Conservation (phyloP, 2,888 invertebrate species). For the Portevinia maculata region DNA sequence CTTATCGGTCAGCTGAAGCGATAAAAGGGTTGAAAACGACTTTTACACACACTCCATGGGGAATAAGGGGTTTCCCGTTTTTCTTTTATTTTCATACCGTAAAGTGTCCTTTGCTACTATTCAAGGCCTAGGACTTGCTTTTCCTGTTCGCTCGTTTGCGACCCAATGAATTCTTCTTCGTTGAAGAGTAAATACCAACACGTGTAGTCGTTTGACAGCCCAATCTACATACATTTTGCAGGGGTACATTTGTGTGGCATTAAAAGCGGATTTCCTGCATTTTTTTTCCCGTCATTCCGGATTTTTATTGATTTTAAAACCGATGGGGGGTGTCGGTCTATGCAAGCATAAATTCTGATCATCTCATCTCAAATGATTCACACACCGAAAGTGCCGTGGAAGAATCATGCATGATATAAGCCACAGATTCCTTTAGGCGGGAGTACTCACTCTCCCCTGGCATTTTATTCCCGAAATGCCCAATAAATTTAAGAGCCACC, state of each 20-base stretch:
- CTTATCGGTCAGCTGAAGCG: constrained; percentile 72
- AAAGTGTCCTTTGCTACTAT: constrained; percentile 17
- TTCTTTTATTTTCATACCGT: too few relatives aligned
- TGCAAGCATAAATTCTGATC: constrained; percentile 20
- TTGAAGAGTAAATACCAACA: constrained; percentile 61
- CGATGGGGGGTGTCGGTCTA: not conserved
- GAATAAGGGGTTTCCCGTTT: too few relatives aligned
- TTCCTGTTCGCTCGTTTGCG: constrained; percentile 36
- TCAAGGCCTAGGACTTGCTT: constrained; percentile 33
- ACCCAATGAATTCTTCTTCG: constrained; percentile 49
- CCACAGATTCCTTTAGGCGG: constrained; percentile 16
- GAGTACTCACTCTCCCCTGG: constrained; percentile 20
- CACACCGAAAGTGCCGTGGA: constrained; percentile 3
- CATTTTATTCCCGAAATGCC: constrained; percentile 56
- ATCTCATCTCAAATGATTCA: constrained; percentile 5
- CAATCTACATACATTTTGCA: constrained; percentile 20
- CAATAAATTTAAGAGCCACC: constrained; percentile 59
- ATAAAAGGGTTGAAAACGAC: constrained; percentile 66
- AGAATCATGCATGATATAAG: constrained; percentile 28
- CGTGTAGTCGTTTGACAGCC: constrained; percentile 64
- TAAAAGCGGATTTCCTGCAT: constrained; percentile 56
- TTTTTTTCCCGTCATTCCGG: not conserved
- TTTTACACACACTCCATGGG: constrained; percentile 31
- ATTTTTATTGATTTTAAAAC: constrained; percentile 33
- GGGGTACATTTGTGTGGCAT: constrained; percentile 25